Evolutionary conservation across 2,797 vertebrate genomes (phyloP).

Genomic region (Pipistrellus pipistrellus): DNA sequence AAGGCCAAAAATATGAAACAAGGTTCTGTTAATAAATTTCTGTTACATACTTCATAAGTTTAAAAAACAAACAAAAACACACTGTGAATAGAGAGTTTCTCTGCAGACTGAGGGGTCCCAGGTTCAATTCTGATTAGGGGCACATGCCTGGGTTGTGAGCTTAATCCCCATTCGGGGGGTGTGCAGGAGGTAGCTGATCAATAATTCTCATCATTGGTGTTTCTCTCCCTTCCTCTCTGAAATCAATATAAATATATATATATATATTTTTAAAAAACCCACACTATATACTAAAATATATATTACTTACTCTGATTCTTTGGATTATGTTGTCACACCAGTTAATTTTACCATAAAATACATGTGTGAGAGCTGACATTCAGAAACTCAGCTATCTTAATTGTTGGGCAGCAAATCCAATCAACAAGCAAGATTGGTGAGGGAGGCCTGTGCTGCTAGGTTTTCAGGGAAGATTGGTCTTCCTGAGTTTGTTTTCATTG

Average conservation of each 20-base stretch:
- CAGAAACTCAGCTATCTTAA: background rate
- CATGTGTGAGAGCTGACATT: background rate
- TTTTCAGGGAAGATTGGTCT: background rate
- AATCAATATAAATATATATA: no score
- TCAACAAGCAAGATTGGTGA: background rate
- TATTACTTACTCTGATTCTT: background rate
- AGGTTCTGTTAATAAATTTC: background rate
- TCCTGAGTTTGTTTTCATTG: background rate
- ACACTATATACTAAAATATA: background rate
- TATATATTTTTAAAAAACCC: no score
- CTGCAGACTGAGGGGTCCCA: no score
- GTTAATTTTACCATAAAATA: background rate
- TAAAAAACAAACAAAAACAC: background rate
- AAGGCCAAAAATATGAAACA: background rate
- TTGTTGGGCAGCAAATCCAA: background rate
- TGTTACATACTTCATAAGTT: background rate
- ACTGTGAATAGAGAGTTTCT: no score
- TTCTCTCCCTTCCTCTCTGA: no score
- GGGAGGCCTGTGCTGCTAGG: background rate
- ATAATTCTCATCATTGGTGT: no score
- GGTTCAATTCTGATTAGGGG: no score
- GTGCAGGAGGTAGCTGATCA: no score
- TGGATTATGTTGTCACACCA: conserved; percentile 1
- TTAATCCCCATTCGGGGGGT: no score
- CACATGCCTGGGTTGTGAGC: no score